Base-by-base conservation (phyloP, 2,797 vertebrate genomes). In the Naso thynnoides region DNA sequence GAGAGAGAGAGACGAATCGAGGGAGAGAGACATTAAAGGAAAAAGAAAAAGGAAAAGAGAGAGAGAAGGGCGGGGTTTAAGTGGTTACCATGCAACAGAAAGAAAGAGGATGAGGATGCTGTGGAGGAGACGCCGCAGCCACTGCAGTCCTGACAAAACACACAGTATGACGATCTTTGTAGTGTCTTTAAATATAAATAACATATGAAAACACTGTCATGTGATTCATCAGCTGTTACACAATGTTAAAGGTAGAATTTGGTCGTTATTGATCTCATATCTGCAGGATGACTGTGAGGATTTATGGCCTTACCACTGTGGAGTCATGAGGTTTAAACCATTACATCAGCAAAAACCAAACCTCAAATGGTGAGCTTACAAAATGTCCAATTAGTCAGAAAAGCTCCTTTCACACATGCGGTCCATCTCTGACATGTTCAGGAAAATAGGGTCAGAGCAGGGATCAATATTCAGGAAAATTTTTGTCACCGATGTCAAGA, bases 41-140 rank as follows among this genome's bases (percentile, higher is more conserved):
- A 19, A 38, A 50, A 45, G 15, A 26, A 16, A 21, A n/a, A 10
- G 10, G 15, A 11, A 26, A 27, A 8, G 18, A 31, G 8, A 18
- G 44, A 9, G 33, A 6, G 57, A 15, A 62, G 16, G 38, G 66
- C 0, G 14, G 41, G 45, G 47, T 45, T 33, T 69, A 10, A 49
- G 26, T 4, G 70, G 79, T 85, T 88, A 67, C 84, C 15, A 79
- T 56, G 81, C 76, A 71, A 82, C 84, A 57, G 67, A 29, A 66
- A 59, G 38, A 19, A 36, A 57, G 45, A 36, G 50, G 27, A 53
- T 0, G 23, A 62, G 48, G 67, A 79, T 19, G 65, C 33, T 50
- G 72, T 31, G 47, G 47, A 38, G 53, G 67, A 70, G 65, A 52
- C 11, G 4, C 52, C 52, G 60, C 77, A 52, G 73, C 29, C 69